Conservation (phyloP, 2,113 vertebrate species). For the Crocuta crocuta region DNA sequence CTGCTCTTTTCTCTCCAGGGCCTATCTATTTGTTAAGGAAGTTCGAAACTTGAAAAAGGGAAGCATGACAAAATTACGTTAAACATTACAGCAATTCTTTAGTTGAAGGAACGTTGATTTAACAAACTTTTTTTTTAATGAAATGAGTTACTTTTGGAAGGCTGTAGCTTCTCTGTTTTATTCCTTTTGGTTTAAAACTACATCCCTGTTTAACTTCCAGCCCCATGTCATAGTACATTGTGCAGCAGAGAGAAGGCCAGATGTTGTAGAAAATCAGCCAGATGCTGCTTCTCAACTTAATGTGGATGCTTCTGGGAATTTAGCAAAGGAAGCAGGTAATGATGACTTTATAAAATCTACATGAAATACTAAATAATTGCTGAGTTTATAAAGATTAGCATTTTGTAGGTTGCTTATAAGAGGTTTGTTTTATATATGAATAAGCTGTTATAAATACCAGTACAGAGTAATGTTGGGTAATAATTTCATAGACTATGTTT, state of each 20-base stretch:
- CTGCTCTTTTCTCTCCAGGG: not conserved
- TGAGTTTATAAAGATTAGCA: not conserved
- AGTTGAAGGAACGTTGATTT: not conserved
- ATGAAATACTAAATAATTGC: conserved; percentile 8
- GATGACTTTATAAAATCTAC: conserved; percentile 27
- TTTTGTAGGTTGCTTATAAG: not conserved
- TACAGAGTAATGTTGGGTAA: not conserved
- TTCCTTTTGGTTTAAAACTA: conserved; percentile 72
- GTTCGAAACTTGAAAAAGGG: not conserved
- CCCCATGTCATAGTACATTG: conserved; percentile 96
- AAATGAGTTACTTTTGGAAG: not conserved
- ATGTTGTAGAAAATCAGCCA: conserved; percentile 94
- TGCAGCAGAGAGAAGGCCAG: conserved; percentile 97
- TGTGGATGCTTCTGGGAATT: conserved; percentile 92
- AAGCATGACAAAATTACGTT: not conserved
- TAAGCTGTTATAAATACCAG: not conserved
- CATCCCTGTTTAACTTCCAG: conserved; percentile 87
- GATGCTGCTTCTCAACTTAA: conserved; percentile 94
- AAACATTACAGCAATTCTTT: not conserved
- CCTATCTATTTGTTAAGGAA: not conserved
- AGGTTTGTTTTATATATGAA: not conserved
- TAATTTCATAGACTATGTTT: not conserved
- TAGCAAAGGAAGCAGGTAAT: conserved; percentile 96
- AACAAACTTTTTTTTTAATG: conserved; percentile 10
- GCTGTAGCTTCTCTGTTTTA: conserved; percentile 11